Evolutionary conservation across 2,797 vertebrate genomes (phyloP).

Genomic region (Mus caroli): DNA sequence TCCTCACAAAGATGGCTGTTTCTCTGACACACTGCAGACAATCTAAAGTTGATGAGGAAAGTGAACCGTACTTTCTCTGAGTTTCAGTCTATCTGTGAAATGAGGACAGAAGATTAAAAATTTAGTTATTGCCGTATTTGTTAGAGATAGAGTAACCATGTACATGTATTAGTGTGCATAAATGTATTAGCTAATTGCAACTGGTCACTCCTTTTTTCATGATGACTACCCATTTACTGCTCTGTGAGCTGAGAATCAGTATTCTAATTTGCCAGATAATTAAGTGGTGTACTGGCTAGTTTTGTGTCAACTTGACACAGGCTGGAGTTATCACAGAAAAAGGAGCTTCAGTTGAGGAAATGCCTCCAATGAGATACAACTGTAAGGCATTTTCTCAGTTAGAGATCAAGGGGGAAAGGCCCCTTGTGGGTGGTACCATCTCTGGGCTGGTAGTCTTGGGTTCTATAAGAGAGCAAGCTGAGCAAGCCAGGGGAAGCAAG

Average conservation of each 20-base stretch:
- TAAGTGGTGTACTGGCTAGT: neutral
- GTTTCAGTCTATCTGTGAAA: slow-evolving; percentile 20
- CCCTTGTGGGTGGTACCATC: too few species aligned
- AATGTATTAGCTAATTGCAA: neutral
- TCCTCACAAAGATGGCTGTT: slow-evolving; percentile 23
- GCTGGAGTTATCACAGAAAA: too few species aligned
- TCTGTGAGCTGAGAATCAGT: neutral
- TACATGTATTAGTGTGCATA: neutral
- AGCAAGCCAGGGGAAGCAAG: too few species aligned
- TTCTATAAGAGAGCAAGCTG: too few species aligned
- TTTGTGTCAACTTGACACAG: too few species aligned
- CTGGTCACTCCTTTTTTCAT: neutral
- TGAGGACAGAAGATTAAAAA: neutral
- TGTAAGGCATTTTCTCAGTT: too few species aligned
- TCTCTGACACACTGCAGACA: slow-evolving; percentile 35
- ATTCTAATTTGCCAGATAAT: slow-evolving; percentile 20
- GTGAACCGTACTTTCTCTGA: neutral
- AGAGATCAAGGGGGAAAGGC: too few species aligned
- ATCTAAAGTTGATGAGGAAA: slow-evolving; percentile 43
- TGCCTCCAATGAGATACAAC: too few species aligned
- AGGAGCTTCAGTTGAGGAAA: too few species aligned
- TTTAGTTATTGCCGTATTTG: neutral
- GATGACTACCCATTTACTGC: neutral
- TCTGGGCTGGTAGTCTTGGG: too few species aligned
- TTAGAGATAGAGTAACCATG: neutral